Evolutionary conservation across 2,888 invertebrate genomes (phyloP).

Genomic region (Oxystoma pomonae): DNA sequence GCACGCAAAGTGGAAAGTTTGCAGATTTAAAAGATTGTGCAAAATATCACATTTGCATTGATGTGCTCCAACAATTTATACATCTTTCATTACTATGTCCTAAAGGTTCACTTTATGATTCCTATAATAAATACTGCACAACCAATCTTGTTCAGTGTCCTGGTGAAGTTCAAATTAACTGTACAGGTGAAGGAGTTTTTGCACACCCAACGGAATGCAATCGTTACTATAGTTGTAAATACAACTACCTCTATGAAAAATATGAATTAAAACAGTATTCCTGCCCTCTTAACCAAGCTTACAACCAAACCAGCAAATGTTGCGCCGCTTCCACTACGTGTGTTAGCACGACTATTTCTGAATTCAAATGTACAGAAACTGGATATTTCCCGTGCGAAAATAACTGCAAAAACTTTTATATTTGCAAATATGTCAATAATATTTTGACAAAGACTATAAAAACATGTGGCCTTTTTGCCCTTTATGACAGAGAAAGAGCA

Average conservation of each 20-base stretch:
- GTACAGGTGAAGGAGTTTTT: slow-evolving; percentile 48
- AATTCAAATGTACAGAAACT: slow-evolving; percentile 42
- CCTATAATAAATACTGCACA: slow-evolving; percentile 32
- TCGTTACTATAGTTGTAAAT: slow-evolving; percentile 53
- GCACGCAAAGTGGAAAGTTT: slow-evolving; percentile 33
- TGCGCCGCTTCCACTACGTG: slow-evolving; percentile 51
- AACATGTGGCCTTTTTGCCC: slow-evolving; percentile 48
- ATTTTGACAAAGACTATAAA: slow-evolving; percentile 43
- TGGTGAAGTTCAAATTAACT: slow-evolving; percentile 30
- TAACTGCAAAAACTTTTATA: slow-evolving; percentile 50
- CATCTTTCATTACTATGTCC: slow-evolving; percentile 35
- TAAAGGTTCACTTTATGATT: slow-evolving; percentile 31
- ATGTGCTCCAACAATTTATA: slow-evolving; percentile 26
- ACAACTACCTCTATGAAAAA: slow-evolving; percentile 50
- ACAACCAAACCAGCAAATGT: slow-evolving; percentile 41
- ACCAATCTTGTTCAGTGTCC: slow-evolving; percentile 37
- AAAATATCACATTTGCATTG: slow-evolving; percentile 37
- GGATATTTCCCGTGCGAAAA: slow-evolving; percentile 46
- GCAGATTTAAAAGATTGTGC: slow-evolving; percentile 34
- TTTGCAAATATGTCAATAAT: slow-evolving; percentile 42
- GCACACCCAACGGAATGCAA: slow-evolving; percentile 50
- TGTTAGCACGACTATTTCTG: slow-evolving; percentile 39
- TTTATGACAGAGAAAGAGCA: slow-evolving; percentile 43
- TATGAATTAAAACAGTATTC: slow-evolving; percentile 51
- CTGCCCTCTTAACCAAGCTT: slow-evolving; percentile 49